Conservation (phyloP, 2,888 invertebrate species). For the Apamea epomidion region DNA sequence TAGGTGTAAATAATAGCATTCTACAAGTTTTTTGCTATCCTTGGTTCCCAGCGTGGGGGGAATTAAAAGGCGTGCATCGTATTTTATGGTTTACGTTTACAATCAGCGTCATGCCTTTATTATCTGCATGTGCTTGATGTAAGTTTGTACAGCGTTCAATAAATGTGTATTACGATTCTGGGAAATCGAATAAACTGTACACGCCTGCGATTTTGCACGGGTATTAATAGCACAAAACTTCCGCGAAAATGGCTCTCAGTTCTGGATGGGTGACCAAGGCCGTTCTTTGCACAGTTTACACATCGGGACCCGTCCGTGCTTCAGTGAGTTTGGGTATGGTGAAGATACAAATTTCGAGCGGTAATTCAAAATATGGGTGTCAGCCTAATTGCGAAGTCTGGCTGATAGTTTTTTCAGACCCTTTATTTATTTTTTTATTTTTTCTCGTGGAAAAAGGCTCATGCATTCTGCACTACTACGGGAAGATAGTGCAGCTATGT, state of each 20-base stretch:
- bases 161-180: constrained; percentile 45
- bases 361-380: background rate
- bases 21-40: constrained; percentile 38
- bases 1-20: constrained; percentile 52
- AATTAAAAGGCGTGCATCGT: constrained; percentile 5
- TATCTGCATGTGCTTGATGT: constrained; percentile 23
- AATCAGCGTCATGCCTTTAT: constrained; percentile 34
- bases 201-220: constrained; percentile 23
- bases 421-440: too few species aligned
- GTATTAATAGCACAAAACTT: constrained; percentile 34
- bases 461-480: too few species aligned
- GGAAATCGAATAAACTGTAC: constrained; percentile 44
- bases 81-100: constrained; percentile 26
- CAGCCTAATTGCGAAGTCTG: too few species aligned
- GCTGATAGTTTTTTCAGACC: background rate
- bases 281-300: constrained; percentile 8
- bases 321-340: constrained; percentile 3
- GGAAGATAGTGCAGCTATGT: too few species aligned
- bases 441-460: too few species aligned
- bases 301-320: background rate
- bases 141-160: constrained; percentile 28
- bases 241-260: constrained; percentile 21
- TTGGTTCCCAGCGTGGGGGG: constrained; percentile 5
- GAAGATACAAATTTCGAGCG: background rate
- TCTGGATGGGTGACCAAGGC: constrained; percentile 29